Base-by-base conservation (phyloP, 2,113 vertebrate genomes). In the Osmerus mordax region DNA sequence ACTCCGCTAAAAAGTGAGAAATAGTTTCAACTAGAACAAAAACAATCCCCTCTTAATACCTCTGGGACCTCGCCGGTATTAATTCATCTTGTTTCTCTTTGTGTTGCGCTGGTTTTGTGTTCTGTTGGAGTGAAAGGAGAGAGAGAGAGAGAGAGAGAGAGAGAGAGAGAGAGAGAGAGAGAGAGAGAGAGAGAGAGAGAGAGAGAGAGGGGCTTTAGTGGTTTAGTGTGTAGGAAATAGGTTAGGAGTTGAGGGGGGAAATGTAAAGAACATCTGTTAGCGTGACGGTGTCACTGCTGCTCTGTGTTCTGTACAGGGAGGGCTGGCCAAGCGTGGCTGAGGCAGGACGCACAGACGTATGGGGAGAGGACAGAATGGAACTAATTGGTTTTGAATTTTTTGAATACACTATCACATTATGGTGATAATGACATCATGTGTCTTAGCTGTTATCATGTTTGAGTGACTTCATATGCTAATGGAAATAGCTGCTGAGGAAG, bases 61-160 rank as follows among this genome's bases (percentile, higher is more conserved):
- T 61, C 80, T 56, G 87, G 90, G 89, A 89, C 82, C 68, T 73
- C 79, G 81, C 79, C 85, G 80, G 84, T 86, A 88, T 89, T 90
- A 88, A 91, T 91, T 92, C 85, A 86, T 88, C 88, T 87, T 87
- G 89, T 90, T 91, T 90, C 88, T 84, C 87, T 91, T 89, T 91
- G 83, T 91, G 85, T 89, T 77, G 82, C 67, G 81, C 84, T 82
- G 79, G 86, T 88, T 86, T 84, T 61, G 80, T 77, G 84, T 84
- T 82, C 82, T 79, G 81, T 81, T 75, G 75, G 16, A 36, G 8
- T 47, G 41, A 47, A 47, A 47, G 41, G 41, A 47, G 19, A 12
- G 19, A 21, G 12, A 21, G 19, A 41, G 68, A 15, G 16, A 58
- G 70, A 70, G 36, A 78, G 61, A 41, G 60, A 54, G 71, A 68